Base-by-base conservation (phyloP, 2,113 vertebrate genomes). In the Acanthochromis polyacanthus region DNA sequence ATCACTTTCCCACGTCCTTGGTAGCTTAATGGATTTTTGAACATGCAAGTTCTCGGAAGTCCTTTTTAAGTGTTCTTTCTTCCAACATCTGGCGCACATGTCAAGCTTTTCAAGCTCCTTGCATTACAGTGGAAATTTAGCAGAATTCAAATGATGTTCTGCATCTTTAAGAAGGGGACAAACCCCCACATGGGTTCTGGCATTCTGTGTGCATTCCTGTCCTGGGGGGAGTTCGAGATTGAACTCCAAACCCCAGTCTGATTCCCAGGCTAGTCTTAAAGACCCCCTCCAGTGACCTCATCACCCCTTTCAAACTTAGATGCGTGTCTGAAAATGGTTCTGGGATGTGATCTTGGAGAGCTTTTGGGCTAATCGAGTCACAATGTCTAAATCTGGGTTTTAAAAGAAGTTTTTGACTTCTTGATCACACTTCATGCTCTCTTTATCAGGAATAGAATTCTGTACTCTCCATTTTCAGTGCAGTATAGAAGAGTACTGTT, bases 251-350 rank as follows among this genome's bases (percentile, higher is more conserved):
- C 65, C 76, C 16, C 58, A 78, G 82, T 83, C 78, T 78, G 80
- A 85, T 91, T 91, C 92, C 90, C 89, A 91, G 88, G 86, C 84
- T 80, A 36, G 55, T 87, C 83, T 91, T 87, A 88, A 87, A 87
- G 81, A 59, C 81, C 82, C 81, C 88, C 87, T 88, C 80, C 52
- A 36, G 81, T 90, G 86, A 92, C 89, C 85, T 86, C 84, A 87
- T 89, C 92, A 83, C 81, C 80, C 80, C 78, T 84, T 90, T 89
- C 76, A 87, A 62, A 89, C 78, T 51, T 5, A 14, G 59, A 75
- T 25, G 78, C 63, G 60, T 71, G 19, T 59, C 17, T 82, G 55
- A 70, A 85, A 83, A 66, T 51, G 72, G 43, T 40, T 36, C 57
- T 53, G 65, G 14, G 77, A 53, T 75, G 70, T 43, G 63, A 82